Base-by-base conservation (phyloP, 53 echinoderm and acorn worm genomes). In the Luidia sarsii region DNA sequence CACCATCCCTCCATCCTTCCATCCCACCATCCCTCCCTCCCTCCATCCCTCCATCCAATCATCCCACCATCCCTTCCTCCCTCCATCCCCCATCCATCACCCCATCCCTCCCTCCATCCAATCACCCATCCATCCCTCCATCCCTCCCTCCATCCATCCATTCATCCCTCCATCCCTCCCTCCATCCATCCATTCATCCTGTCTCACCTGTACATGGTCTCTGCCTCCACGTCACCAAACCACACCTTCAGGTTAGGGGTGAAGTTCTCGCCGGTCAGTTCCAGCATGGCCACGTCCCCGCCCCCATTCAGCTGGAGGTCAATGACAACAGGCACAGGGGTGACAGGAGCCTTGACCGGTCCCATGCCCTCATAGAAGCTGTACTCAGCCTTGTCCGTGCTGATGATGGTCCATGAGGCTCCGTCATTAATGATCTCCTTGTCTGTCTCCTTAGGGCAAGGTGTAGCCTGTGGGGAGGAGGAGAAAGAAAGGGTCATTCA, bases 331-430 rank as follows among this genome's bases (percentile, higher is more conserved):
- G 97, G 97, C 83, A 96, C 97, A 1, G 97, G 97, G 2, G 93
- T 96, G 10, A 96, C 93, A 9, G 92, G 86, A 33, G 90, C 80
- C 48, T 96, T 96, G 64, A 96, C 97, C 2, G 90, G 91, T 13
- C 97, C 97, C 97, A 96, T 96, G 39, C 97, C 97, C 50, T 96
- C 97, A 59, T 83, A 96, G 87, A 96, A 96, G 70, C 90, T 96
- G 67, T 96, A 96, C 67, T 96, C 97, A 2, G 97, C 97, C 48
- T 91, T 86, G 70, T 96, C 97, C 15, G 97, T 96, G 54, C 97
- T 96, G 53, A 96, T 93, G 75, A 96, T 96, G 2, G 97, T 96
- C 97, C 93, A 93, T 5, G 96, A 95, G 4, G 97, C 97, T 2
- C 97, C 97, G 31, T 96, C 97, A 30, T 96, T 96, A 22, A 96